Evolutionary conservation across 2,888 invertebrate genomes (phyloP).

Genomic region (Agriopis marginaria): DNA sequence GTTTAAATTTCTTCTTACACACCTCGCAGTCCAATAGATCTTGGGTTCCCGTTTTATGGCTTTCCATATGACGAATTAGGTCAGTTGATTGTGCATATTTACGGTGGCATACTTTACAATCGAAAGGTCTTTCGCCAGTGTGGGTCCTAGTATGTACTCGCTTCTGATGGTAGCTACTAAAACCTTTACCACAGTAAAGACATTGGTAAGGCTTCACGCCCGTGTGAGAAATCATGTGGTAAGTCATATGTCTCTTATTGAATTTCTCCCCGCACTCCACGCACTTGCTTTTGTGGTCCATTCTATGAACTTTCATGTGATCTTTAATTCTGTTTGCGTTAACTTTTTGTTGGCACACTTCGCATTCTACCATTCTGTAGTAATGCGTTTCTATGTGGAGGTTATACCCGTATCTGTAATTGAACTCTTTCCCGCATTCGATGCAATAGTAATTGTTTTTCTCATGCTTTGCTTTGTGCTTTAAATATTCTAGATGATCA

Average conservation of each 20-base stretch:
- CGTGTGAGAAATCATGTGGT: constrained; percentile 53
- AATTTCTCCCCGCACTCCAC: constrained; percentile 20
- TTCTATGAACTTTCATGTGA: constrained; percentile 9
- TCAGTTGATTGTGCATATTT: constrained; percentile 32
- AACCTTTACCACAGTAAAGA: constrained; percentile 56
- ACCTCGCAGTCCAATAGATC: constrained; percentile 46
- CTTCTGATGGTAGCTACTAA: constrained; percentile 11
- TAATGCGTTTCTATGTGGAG: constrained; percentile 51
- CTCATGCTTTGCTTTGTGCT: constrained; percentile 47
- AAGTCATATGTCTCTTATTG: not conserved
- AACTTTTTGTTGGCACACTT: constrained; percentile 4
- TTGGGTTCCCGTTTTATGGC: constrained; percentile 29
- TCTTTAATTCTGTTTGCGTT: not conserved
- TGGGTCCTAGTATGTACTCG: constrained; percentile 48
- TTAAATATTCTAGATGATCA: constrained; percentile 48
- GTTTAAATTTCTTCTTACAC: constrained; percentile 47
- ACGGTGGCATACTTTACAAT: constrained; percentile 46
- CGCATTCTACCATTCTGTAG: constrained; percentile 32
- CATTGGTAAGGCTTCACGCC: constrained; percentile 54
- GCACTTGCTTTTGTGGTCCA: not conserved
- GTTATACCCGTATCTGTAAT: constrained; percentile 26
- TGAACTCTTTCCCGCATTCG: constrained; percentile 47
- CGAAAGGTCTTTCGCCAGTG: constrained; percentile 31
- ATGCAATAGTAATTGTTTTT: constrained; percentile 40
- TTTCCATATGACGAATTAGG: constrained; percentile 35